A percentile compares a stretch with the other conserved stretches of the same genome.
Conservation (phyloP, 2,797 vertebrate species). For the Eulemur rubriventer region DNA sequence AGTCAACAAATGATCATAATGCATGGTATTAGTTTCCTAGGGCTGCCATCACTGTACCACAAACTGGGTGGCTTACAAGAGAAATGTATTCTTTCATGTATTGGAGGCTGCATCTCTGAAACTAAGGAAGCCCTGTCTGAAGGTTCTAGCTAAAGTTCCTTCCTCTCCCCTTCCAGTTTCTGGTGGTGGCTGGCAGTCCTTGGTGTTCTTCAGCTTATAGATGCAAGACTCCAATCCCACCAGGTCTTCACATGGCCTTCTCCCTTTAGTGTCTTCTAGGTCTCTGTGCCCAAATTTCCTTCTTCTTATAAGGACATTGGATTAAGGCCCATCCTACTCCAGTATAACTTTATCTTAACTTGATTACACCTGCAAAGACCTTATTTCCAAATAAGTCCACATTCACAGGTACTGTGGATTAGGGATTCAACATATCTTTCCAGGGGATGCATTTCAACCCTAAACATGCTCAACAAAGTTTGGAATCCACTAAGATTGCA, state of each 20-base stretch:
- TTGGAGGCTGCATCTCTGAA: neutral
- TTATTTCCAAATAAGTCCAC: neutral
- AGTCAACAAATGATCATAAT: neutral
- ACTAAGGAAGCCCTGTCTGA: accelerated
- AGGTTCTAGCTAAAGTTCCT: neutral
- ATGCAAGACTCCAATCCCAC: accelerated
- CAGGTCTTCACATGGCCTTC: neutral
- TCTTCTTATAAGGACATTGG: neutral
- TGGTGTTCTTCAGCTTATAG: neutral
- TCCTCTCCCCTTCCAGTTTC: neutral
- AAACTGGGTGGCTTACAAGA: neutral
- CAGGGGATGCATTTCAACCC: neutral
- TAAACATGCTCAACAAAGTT: neutral
- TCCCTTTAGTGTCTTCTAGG: neutral
- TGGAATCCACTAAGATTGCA: neutral
- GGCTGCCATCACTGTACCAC: neutral
- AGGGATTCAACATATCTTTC: neutral
- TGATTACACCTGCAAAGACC: neutral
- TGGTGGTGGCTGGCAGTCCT: accelerated
- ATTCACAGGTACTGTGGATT: neutral
- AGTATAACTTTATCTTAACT: neutral
- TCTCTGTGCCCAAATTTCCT: neutral
- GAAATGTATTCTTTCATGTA: accelerated
- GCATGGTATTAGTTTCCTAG: neutral
- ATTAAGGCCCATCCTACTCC: neutral